A percentile compares a stretch with the other conserved stretches of the same genome.
Evolutionary conservation across 2,888 invertebrate species (phyloP).

Genomic region (Drosophila koepferae): DNA sequence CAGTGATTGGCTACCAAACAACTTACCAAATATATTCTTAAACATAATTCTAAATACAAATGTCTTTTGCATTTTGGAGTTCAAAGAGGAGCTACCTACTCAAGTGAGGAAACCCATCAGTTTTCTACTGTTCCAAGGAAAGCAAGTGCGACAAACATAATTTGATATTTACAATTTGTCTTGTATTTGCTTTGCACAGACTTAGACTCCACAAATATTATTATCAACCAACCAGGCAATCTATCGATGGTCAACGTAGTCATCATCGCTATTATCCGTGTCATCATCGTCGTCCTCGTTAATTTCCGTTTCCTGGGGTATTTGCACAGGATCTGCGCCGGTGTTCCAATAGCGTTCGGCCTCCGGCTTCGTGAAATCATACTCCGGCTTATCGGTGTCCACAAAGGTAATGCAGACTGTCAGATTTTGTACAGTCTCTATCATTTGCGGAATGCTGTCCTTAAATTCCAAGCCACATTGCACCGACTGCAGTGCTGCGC

Average conservation of each 20-base stretch:
- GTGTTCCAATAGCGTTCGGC: slow-evolving; percentile 71
- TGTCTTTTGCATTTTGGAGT: not conserved
- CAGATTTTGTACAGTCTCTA: slow-evolving; percentile 69
- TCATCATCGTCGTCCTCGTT: slow-evolving; percentile 20
- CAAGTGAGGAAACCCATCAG: no score
- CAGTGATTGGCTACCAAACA: slow-evolving; percentile 11
- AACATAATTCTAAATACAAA: not conserved
- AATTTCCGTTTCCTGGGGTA: slow-evolving; percentile 54
- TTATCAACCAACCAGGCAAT: not conserved
- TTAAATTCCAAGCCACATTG: slow-evolving; percentile 64
- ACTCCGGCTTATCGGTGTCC: slow-evolving; percentile 57
- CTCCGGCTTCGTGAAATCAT: slow-evolving; percentile 73
- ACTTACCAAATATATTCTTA: slow-evolving; percentile 7
- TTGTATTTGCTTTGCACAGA: not conserved
- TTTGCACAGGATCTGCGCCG: slow-evolving; percentile 47
- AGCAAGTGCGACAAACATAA: not conserved
- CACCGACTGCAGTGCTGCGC: slow-evolving; percentile 48
- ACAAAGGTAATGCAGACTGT: slow-evolving; percentile 69
- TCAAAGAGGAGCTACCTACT: no score
- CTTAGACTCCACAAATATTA: not conserved
- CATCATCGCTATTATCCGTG: slow-evolving; percentile 32
- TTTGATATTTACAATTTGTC: not conserved
- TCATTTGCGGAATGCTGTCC: slow-evolving; percentile 69
- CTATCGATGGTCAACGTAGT: slow-evolving; percentile 67
- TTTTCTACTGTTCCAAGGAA: no score